Conservation (phyloP, 92 coral and sea anemone genomes). For the Bergia sp. region DNA sequence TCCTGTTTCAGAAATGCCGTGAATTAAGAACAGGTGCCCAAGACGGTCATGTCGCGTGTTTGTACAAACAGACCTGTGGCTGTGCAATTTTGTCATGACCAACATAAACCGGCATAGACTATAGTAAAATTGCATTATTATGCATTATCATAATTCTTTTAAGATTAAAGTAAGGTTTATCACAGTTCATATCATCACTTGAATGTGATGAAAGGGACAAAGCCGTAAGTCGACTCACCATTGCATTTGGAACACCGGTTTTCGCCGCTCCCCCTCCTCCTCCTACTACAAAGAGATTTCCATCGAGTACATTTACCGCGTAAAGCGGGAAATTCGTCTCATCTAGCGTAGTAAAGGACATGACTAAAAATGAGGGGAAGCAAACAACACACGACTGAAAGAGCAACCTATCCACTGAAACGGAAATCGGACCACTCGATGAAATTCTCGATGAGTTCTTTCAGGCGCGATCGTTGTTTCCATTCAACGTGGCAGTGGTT, state of each 20-base stretch:
- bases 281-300: conserved; percentile 81
- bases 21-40: too few relatives aligned
- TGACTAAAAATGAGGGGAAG: not conserved
- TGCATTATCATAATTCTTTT: not conserved
- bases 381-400: not conserved
- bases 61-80: not conserved
- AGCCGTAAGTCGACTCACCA: conserved; percentile 64
- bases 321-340: conserved; percentile 96
- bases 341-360: conserved; percentile 83
- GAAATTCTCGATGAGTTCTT: not conserved
- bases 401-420: not conserved
- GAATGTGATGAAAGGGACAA: conserved; percentile 19
- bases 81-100: not conserved
- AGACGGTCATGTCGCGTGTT: too few relatives aligned
- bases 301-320: conserved; percentile 90
- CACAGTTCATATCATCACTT: not conserved
- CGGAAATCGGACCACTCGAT: not conserved
- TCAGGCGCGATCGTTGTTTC: conserved; percentile 40
- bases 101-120: not conserved
- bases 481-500: conserved; percentile 74
- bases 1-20: not conserved
- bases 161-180: not conserved
- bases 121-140: not conserved
- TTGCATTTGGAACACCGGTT: conserved; percentile 98
- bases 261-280: conserved; percentile 99